Evolutionary conservation across 2,888 invertebrate genomes (phyloP).

Genomic region (Drosophila sordidula): DNA sequence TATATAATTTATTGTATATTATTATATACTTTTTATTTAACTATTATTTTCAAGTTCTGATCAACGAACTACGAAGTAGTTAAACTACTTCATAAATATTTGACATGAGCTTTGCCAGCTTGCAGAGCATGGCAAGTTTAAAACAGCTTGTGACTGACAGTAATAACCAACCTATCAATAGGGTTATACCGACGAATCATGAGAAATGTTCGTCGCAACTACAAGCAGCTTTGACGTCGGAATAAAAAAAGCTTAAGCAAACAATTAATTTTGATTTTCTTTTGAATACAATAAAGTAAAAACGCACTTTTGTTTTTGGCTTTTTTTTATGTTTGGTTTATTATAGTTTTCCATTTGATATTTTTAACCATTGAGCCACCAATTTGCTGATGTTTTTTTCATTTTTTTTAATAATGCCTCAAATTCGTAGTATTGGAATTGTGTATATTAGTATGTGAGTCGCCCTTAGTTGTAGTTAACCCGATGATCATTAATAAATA

Average conservation of each 20-base stretch:
- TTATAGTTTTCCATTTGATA: slow-evolving; percentile 46
- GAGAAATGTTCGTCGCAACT: background rate
- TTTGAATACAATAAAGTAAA: background rate
- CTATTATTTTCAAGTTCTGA: too few relatives aligned
- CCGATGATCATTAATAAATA: slow-evolving; percentile 73
- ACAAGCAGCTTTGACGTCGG: background rate
- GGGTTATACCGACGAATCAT: background rate
- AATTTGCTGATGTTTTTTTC: slow-evolving; percentile 14
- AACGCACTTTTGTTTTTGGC: slow-evolving; percentile 2
- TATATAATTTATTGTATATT: too few relatives aligned
- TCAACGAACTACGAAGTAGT: too few relatives aligned
- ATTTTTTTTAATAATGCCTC: slow-evolving; percentile 26
- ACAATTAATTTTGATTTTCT: too few relatives aligned
- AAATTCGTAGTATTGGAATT: slow-evolving; percentile 24
- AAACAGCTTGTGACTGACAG: too few relatives aligned
- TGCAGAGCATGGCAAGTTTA: too few relatives aligned
- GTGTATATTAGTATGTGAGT: slow-evolving; percentile 25
- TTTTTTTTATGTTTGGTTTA: slow-evolving; percentile 49
- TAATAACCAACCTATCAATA: too few relatives aligned
- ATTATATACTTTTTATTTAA: too few relatives aligned
- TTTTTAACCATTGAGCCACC: slow-evolving; percentile 50
- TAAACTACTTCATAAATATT: too few relatives aligned
- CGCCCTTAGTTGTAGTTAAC: slow-evolving; percentile 42
- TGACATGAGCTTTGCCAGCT: too few relatives aligned
- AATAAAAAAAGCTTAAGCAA: background rate